Base-by-base conservation (phyloP, 1,140 invertebrate species). In the Triops cancriformis region DNA sequence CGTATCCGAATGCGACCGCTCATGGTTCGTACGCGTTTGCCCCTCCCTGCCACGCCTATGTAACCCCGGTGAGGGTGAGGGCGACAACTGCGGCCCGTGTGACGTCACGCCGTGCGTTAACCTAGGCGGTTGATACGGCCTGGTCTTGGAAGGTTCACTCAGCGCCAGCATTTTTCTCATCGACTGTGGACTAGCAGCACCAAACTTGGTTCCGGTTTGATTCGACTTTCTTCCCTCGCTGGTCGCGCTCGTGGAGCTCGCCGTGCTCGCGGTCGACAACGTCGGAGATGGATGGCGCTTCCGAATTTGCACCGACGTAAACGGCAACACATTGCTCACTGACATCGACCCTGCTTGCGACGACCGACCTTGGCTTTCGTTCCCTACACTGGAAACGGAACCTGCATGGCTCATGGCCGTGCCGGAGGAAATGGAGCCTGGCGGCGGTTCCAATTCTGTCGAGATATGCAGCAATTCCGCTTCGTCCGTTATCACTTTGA, bases 161-260 rank as follows among this genome's bases (percentile, higher is more conserved):
- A 98, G 87, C 1, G 95, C 91, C 78, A 98, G 86, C 83, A 98
- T 90, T 83, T 98, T 98, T 79, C 95, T 89, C 5, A 98, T 94
- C 1, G 96, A 94, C 86, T 98, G 95, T 4, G 96, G 96, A 28
- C 96, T 98, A 37, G 95, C 95, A 41, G 96, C 94, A 80, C 96
- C 90, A 84, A 92, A 91, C 83, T 91, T 91, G 79, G 89, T 84
- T 80, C 86, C 83, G 26, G 79, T 79, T 74, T 83, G 76, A 80
- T 80, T 12, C 78, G 81, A 73, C 37, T 83, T 84, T 73, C 83
- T 82, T 23, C 82, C 82, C 77, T 84, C 85, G 45, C 89, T 87
- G 79, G 92, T 91, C 83, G 95, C 92, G 82, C 93, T 94, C 26
- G 92, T 93, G 76, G 93, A 93, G 82, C 93, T 95, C 31, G 94